Conservation (phyloP, 2,797 vertebrate genomes). For the Thamnophis elegans region DNA sequence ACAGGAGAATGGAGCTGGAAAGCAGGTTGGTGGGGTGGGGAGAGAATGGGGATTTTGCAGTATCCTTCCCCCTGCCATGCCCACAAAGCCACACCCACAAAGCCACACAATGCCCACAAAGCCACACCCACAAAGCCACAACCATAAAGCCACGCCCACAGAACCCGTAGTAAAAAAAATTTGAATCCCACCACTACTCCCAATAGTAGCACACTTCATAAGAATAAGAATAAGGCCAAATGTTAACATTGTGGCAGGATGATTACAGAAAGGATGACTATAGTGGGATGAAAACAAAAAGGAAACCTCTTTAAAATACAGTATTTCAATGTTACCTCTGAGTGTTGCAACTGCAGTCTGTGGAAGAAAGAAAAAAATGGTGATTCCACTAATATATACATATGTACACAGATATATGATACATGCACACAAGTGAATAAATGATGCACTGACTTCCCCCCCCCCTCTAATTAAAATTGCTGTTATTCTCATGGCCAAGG, state of each 20-base stretch:
- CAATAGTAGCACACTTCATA: background rate
- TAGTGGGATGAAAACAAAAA: background rate
- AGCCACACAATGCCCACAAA: too few species aligned
- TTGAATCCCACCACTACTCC: too few species aligned
- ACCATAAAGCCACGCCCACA: too few species aligned
- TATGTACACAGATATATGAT: background rate
- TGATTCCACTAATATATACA: background rate
- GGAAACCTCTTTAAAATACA: background rate
- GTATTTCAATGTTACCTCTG: slow-evolving; percentile 80
- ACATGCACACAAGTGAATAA: background rate
- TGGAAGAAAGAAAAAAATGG: slow-evolving; percentile 5
- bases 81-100: too few species aligned
- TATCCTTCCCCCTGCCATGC: too few species aligned
- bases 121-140: too few species aligned
- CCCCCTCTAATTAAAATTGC: background rate
- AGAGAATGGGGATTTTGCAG: too few species aligned
- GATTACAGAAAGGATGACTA: background rate
- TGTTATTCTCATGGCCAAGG: background rate
- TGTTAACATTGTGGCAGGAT: background rate
- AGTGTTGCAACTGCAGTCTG: slow-evolving; percentile 82
- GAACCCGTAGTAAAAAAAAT: too few species aligned
- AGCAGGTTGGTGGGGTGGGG: too few species aligned
- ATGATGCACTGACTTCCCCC: background rate
- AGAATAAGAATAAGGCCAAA: background rate
- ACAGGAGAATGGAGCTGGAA: too few species aligned